A percentile compares a stretch with the other conserved stretches of the same genome.
These are phyloP conservation scores for Bradypodion ventrale DNA, from an alignment of 2,797 vertebrate genomes.

Conservation along the genomic window DNA sequence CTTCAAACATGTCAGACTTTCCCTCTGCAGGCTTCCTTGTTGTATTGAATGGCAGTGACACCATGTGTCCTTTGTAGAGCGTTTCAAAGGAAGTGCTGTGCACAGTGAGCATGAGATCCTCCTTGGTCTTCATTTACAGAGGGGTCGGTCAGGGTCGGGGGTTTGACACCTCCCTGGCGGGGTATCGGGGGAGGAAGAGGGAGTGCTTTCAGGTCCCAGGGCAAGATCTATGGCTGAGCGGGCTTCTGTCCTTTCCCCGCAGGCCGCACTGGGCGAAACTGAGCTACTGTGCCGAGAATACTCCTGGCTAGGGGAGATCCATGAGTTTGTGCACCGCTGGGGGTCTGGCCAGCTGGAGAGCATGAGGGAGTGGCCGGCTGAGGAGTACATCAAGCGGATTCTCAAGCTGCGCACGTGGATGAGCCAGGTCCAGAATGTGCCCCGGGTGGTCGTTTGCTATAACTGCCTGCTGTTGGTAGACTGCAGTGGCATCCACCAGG, in stretches of 20 bases:
- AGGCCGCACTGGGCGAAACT: constrained; percentile 78
- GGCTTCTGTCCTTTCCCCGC: not conserved
- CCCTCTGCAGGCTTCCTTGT: no score
- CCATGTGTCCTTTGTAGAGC: no score
- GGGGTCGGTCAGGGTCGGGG: no score
- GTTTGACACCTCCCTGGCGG: no score
- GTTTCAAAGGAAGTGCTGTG: no score
- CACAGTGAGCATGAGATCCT: no score
- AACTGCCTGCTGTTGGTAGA: constrained; percentile 76
- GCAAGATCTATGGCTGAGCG: no score
- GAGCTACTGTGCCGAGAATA: constrained; percentile 70
- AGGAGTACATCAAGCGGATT: constrained; percentile 73
- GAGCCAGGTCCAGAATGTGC: constrained; percentile 58
- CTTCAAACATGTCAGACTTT: no score
- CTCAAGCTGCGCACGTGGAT: constrained; percentile 73
- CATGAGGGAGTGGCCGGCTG: constrained; percentile 68
- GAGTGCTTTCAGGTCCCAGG: no score
- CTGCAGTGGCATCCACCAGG: constrained; percentile 67
- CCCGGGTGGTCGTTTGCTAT: constrained; percentile 68
- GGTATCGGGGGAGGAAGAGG: no score
- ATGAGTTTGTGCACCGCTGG: constrained; percentile 75
- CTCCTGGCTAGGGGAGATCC: constrained; percentile 75
- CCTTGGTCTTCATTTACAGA: no score
- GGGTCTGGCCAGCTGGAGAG: constrained; percentile 65
- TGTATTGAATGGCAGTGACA: no score